Evolutionary conservation across 1,140 invertebrate species (phyloP).

Genomic region (Eriocheir sinensis): DNA sequence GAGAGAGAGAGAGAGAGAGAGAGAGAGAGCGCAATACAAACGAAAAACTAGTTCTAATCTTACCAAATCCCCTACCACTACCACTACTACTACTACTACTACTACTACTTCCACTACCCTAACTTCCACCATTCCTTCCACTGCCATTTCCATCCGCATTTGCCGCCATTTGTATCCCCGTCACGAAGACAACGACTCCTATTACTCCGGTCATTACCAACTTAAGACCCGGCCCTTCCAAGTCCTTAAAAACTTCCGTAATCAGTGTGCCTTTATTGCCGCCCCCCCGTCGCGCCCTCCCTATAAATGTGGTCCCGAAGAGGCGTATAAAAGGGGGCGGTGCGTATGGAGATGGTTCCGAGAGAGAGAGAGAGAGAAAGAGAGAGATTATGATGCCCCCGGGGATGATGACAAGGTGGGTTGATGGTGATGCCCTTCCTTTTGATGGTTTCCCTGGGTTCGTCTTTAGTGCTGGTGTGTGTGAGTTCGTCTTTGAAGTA

Average conservation of each 20-base stretch:
- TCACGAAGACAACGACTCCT: neutral
- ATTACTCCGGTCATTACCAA: constrained; percentile 6
- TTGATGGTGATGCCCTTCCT: neutral
- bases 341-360: neutral
- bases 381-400: neutral
- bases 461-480: too few relatives aligned
- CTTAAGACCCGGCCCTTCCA: neutral
- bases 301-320: neutral
- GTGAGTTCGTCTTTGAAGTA: neutral
- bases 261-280: neutral
- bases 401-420: too few relatives aligned
- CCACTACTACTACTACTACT: too few relatives aligned
- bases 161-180: too few relatives aligned
- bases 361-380: too few relatives aligned
- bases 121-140: neutral
- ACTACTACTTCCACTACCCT: neutral
- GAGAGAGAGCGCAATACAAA: too few relatives aligned
- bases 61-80: neutral
- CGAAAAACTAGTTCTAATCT: neutral
- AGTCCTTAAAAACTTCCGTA: neutral
- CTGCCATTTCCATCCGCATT: too few relatives aligned
- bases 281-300: neutral
- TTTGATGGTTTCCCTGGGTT: neutral
- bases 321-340: neutral
- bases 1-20: too few relatives aligned